Evolutionary conservation across 2,797 vertebrate species (phyloP), one percentile per base, ranked within the genome.

Genomic region (Crypturellus tataupa): DNA sequence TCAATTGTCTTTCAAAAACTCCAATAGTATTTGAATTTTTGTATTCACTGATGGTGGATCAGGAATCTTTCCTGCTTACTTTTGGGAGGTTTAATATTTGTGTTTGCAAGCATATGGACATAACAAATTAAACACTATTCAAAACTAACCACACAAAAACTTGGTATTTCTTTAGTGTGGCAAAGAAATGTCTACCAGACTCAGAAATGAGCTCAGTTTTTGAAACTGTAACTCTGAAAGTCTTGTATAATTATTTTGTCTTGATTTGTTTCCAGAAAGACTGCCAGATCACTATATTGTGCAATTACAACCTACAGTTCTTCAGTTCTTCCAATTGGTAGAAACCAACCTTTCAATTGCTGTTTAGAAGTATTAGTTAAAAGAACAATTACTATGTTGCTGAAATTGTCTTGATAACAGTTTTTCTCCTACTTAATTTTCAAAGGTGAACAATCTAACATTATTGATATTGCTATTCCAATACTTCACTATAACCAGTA

Each of bases 181-280:
- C n/a, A 87, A 87, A 89, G 33, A 78, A 76, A 79, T 24, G 2
- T 56, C 49, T 81, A 17, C 24, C 46, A 78, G 35, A 87, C 56
- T 85, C 55, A 89, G 42, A 92, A 93, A 78, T 70, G 2, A 85
- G 25, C 73, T 94, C 49, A 85, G 14, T 40, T 87, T 94, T 80
- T 92, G 51, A 89, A 72, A 73, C 17, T 1, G 1, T 56, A 76
- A 14, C 25, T 80, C 72, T 91, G 55, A 76, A 76, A 95, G 10
- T 44, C 16, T 42, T 60, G 9, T 65, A 53, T 84, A 72, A 72
- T 67, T 88, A 63, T 63, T 90, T 89, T 72, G 2, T 76, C 51
- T 60, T 56, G n/a, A 25, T 60, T 87, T 85, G 1, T 85, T 90
- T 92, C 76, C 63, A 92, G 64, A 85, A 79, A 89, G 40, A 42